phyloP scores from a whole-genome alignment of 2,888 invertebrate species.

The Drosophila mettleri region DNA sequence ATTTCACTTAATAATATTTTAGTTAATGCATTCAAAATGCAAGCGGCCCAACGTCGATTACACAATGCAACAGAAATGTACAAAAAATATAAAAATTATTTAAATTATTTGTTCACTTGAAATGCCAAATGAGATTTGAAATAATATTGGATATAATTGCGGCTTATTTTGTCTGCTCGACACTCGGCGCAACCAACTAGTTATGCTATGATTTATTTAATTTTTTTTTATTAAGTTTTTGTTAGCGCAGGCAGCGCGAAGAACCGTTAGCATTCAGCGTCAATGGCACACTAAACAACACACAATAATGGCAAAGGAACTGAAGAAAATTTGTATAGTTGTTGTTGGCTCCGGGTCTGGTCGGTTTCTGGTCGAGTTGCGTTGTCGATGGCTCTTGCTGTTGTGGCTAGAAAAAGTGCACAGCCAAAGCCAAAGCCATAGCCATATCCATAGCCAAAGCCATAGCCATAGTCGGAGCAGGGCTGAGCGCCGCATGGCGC shows the following conservation, averaged over 20 bases:
- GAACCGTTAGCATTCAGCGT: constrained; percentile 76
- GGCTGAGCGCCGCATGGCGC: constrained; percentile 64
- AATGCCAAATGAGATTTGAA: background rate
- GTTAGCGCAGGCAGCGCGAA: constrained; percentile 40
- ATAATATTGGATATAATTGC: background rate
- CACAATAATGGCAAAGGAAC: constrained; percentile 61
- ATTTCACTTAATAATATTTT: constrained; percentile 50
- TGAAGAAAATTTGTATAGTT: constrained; percentile 55
- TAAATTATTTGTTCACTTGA: background rate
- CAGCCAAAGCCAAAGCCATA: constrained; percentile 32
- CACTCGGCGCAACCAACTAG: constrained; percentile 21
- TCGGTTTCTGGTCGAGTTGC: constrained; percentile 60
- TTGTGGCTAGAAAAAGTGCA: constrained; percentile 64
- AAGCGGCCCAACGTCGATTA: constrained; percentile 26
- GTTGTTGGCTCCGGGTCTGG: constrained; percentile 20
- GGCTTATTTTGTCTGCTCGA: constrained; percentile 25
- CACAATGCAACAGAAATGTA: constrained; percentile 39
- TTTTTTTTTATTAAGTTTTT: background rate
- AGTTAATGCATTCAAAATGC: constrained; percentile 63
- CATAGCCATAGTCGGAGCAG: constrained; percentile 14
- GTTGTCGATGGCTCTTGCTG: constrained; percentile 58
- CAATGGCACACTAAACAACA: constrained; percentile 78
- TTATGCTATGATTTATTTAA: constrained; percentile 13
- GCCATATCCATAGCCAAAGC: constrained; percentile 1
- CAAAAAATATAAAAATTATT: background rate